Evolutionary conservation across 2,113 vertebrate species (phyloP).

Genomic region (Phrynosoma blainvillii): DNA sequence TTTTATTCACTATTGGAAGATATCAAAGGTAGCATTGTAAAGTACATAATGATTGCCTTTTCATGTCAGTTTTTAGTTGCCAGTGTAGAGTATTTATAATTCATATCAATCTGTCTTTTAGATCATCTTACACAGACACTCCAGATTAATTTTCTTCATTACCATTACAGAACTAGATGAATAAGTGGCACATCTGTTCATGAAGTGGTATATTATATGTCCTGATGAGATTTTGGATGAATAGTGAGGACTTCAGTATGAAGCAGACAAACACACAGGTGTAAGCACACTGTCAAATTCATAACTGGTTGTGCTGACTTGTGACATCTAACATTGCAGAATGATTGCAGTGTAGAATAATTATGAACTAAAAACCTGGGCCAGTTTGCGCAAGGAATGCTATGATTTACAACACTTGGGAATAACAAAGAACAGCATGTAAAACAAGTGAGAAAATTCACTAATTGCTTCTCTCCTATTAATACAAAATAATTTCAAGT

Average conservation of each 20-base stretch:
- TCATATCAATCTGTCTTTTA: conserved; percentile 79
- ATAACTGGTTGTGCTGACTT: conserved; percentile 48
- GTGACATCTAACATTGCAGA: conserved; percentile 56
- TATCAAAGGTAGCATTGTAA: conserved; percentile 51
- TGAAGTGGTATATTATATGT: conserved; percentile 81
- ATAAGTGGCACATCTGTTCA: conserved; percentile 83
- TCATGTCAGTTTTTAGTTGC: conserved; percentile 46
- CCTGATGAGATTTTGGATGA: conserved; percentile 76
- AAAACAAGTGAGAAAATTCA: conserved; percentile 56
- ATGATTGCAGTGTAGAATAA: conserved; percentile 39
- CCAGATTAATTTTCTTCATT: conserved; percentile 82
- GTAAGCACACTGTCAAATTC: conserved; percentile 65
- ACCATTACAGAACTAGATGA: conserved; percentile 80
- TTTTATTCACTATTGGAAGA: conserved; percentile 27
- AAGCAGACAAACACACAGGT: conserved; percentile 66
- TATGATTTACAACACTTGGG: conserved; percentile 54
- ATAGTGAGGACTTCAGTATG: conserved; percentile 69
- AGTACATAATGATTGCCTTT: conserved; percentile 63
- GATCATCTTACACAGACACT: conserved; percentile 75
- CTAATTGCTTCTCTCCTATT: conserved; percentile 43
- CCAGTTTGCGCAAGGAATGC: conserved; percentile 43
- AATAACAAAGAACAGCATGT: conserved; percentile 44
- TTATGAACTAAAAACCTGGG: conserved; percentile 73
- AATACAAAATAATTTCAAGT: conserved; percentile 55
- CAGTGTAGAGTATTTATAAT: conserved; percentile 66